These are phyloP conservation scores for Abramis brama DNA, from an alignment of 2,113 vertebrate genomes.

Conservation along the genomic window DNA sequence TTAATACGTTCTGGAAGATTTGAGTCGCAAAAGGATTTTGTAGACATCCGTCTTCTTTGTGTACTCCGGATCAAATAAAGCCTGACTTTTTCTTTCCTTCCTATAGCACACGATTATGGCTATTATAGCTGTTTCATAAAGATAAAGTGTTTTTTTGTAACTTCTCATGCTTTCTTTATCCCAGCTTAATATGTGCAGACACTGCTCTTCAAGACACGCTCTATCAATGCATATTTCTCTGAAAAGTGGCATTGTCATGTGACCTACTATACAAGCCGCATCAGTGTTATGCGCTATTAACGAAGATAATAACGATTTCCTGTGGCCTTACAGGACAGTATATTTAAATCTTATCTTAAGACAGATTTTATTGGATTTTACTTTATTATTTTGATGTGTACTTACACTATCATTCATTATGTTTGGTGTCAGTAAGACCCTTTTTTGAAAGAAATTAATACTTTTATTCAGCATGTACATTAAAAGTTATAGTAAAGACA, in stretches of 20 bases:
- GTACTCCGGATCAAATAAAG: not conserved
- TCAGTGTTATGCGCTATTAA: not conserved
- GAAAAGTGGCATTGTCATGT: not conserved
- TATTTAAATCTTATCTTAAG: not conserved
- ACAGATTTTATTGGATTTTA: not conserved
- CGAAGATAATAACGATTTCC: not conserved
- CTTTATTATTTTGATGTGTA: not conserved
- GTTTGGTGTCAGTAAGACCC: not conserved
- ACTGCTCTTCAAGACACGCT: not conserved
- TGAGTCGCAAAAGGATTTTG: not conserved
- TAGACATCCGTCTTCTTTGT: slow-evolving; percentile 11
- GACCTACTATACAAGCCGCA: not conserved
- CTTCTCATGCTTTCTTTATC: not conserved
- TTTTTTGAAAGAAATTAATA: not conserved
- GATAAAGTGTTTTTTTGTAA: not conserved
- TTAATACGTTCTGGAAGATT: slow-evolving; percentile 22
- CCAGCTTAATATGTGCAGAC: not conserved
- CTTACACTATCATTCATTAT: not conserved
- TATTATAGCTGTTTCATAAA: not conserved
- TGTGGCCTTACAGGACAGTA: not conserved
- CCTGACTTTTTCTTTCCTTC: not conserved
- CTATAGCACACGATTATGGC: not conserved
- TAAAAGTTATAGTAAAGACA: not conserved
- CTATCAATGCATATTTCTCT: not conserved
- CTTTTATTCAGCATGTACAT: not conserved